Evolutionary conservation across 2,888 invertebrate genomes (phyloP).

Genomic region (Steinernema scapterisci): DNA sequence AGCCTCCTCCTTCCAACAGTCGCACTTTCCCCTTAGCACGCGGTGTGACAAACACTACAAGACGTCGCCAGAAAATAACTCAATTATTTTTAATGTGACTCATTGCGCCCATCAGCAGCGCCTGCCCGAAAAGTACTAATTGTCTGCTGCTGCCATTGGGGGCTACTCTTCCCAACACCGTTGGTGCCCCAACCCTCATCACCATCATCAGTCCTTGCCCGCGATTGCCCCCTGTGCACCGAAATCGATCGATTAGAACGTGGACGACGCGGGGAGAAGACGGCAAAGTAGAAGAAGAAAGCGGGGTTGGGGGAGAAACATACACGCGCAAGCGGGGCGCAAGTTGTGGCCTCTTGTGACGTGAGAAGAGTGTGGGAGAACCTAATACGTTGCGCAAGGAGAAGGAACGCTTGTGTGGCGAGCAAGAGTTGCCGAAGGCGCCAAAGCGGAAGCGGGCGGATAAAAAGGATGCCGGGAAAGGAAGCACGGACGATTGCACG

Average conservation of each 20-base stretch:
- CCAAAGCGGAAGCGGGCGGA: not conserved
- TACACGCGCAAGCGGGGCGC: no score
- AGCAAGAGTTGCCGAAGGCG: conserved; percentile 1
- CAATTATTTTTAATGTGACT: conserved; percentile 21
- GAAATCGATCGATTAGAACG: conserved; percentile 12
- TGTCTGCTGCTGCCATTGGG: not conserved
- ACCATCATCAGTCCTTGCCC: not conserved
- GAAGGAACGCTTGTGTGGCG: no score
- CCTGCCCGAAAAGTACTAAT: not conserved
- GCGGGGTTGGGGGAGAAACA: no score
- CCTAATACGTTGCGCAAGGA: conserved; percentile 6
- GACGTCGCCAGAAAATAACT: not conserved
- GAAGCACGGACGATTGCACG: no score
- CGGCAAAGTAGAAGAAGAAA: no score
- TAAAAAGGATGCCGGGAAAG: no score
- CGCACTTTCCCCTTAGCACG: not conserved
- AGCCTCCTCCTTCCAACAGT: not conserved
- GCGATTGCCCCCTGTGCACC: no score
- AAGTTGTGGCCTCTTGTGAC: no score
- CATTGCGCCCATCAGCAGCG: not conserved
- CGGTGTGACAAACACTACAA: no score
- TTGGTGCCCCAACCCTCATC: not conserved
- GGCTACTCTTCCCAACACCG: not conserved
- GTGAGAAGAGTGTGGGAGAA: not conserved
- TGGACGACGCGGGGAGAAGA: not conserved